These are phyloP conservation scores for Exephanes ischioxanthus DNA, from an alignment of 2,888 invertebrate genomes.

Conservation along the genomic window DNA sequence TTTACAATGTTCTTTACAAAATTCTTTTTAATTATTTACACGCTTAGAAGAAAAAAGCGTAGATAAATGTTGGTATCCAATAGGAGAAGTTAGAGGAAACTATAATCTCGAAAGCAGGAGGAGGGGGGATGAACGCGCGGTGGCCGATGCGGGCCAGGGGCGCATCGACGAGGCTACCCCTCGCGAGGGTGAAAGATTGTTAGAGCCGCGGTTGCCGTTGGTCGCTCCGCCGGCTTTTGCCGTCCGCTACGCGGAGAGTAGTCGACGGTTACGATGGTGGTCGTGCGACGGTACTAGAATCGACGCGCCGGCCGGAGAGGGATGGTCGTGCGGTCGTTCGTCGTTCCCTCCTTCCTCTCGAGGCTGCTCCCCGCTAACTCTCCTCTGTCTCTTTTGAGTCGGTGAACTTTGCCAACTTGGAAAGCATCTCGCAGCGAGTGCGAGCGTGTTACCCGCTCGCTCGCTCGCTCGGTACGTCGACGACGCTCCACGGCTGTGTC, in stretches of 20 bases:
- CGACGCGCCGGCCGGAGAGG: slow-evolving; percentile 69
- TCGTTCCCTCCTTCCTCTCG: slow-evolving; percentile 35
- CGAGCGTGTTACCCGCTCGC: slow-evolving; percentile 16
- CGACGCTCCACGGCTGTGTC: slow-evolving; percentile 35
- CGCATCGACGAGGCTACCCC: no score
- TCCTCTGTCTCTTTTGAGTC: slow-evolving; percentile 79
- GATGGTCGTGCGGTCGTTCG: slow-evolving; percentile 55
- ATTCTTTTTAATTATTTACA: no score
- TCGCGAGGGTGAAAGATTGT: neutral
- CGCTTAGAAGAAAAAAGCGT: no score
- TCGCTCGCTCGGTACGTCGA: neutral
- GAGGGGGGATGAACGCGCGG: no score
- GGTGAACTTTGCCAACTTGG: slow-evolving; percentile 83
- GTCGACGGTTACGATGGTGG: neutral
- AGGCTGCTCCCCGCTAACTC: slow-evolving; percentile 23
- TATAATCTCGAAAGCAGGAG: neutral
- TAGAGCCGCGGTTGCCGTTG: neutral
- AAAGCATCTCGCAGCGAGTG: slow-evolving; percentile 74
- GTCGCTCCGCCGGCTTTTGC: neutral
- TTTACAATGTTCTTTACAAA: no score
- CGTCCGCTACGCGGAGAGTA: neutral
- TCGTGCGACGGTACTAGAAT: slow-evolving; percentile 43
- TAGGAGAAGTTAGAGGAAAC: no score
- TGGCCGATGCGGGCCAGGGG: no score
- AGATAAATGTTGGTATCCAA: no score